These are phyloP conservation scores for Oasisia sp. DNA, from an alignment of 2,888 invertebrate species.

Conservation along the genomic window DNA sequence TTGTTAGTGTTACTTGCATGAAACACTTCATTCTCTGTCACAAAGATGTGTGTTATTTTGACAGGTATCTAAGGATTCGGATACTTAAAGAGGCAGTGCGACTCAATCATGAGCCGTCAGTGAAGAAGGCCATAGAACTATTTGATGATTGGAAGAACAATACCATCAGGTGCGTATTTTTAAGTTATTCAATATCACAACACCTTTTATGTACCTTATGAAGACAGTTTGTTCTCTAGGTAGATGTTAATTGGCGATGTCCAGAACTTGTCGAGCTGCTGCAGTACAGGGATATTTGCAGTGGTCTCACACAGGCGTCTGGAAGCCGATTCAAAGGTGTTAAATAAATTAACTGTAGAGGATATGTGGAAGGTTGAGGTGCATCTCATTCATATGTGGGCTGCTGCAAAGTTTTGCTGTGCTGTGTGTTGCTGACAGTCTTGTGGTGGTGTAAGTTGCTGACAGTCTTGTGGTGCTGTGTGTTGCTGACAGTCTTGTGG, in stretches of 20 bases:
- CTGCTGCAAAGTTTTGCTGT: too few relatives aligned
- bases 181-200: background rate
- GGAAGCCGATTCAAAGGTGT: too few relatives aligned
- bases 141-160: constrained; percentile 80
- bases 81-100: constrained; percentile 32
- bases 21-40: background rate
- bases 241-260: background rate
- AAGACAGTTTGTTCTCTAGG: background rate
- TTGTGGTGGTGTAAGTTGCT: too few relatives aligned
- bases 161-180: constrained; percentile 56
- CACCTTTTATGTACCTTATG: background rate
- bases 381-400: too few relatives aligned
- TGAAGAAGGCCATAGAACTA: constrained; percentile 75
- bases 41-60: background rate
- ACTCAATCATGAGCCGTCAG: constrained; percentile 72
- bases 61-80: constrained; percentile 31
- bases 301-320: too few relatives aligned
- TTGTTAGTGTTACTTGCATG: background rate
- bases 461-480: too few relatives aligned
- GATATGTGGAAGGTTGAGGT: background rate
- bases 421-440: too few relatives aligned
- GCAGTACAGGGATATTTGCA: too few relatives aligned
- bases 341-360: background rate
- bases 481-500: too few relatives aligned
- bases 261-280: too few relatives aligned